Base-by-base conservation (phyloP, 2,113 vertebrate genomes). In the Etheostoma cragini region DNA sequence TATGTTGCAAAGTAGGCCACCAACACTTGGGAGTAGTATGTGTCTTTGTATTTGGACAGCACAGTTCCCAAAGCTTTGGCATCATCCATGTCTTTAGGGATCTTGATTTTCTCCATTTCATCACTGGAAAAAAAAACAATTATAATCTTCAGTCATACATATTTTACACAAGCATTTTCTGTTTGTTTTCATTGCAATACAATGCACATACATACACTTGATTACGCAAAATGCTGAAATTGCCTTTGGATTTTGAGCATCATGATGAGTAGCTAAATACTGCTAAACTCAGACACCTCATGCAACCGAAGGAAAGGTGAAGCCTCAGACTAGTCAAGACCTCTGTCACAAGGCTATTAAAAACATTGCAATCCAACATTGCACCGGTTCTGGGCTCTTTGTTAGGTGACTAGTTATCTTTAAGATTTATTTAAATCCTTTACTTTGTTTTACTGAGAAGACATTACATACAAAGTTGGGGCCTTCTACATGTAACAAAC, bases 81-180 rank as follows among this genome's bases (percentile, higher is more conserved):
- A 91, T 99, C 98, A 71, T 99, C 97, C 98, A 99, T 99, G 90
- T 99, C 97, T 94, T 97, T 97, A 19, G 98, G 98, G 88, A 99
- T 93, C 91, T 97, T 99, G 87, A 99, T 97, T 90, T 92, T 98
- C 87, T 95, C 94, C 94, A 95, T 96, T 95, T 99, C 98, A 90
- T 98, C 97, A 89, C 98, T 99, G 89, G 4, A 76, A 66, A 66
- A 76, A 69, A 61, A 62, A 45, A 76, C n/a, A 84, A 45, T 4
- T 46, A 1, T 19, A 35, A 33, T 13, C 2, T 46, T 62, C 8
- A 65, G 35, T 58, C 45, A 65, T 2, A 35, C 2, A 73, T 17
- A 76, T 50, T 69, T 50, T 3, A 65, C 53, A 62, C 0, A 26
- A 64, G 56, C 8, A 47, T 47, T 46, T 54, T 16, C 1, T 19